A percentile compares a stretch with the other conserved stretches of the same genome.
Evolutionary conservation across 2,113 vertebrate genomes (phyloP).

Genomic region (Actenoides lindsayi): DNA sequence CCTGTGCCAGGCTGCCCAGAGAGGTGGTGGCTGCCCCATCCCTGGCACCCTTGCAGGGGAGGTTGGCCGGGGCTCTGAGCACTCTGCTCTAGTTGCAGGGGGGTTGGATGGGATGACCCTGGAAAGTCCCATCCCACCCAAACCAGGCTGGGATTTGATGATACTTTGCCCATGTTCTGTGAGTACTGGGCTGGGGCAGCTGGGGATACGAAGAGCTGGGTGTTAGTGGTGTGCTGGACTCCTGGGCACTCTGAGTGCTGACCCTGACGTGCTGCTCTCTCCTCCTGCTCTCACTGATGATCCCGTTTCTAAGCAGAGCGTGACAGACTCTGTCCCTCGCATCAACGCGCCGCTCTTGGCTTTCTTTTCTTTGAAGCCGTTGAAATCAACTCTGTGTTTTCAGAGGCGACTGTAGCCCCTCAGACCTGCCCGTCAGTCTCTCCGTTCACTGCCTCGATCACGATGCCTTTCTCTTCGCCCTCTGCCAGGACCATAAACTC

Average conservation of each 20-base stretch:
- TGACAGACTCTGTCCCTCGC: no score
- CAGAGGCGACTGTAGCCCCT: slow-evolving; percentile 84
- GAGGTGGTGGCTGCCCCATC: no score
- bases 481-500: slow-evolving; percentile 94
- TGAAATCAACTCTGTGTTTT: background rate
- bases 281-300: background rate
- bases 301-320: background rate
- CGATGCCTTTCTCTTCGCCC: slow-evolving; percentile 89
- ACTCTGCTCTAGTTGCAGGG: background rate
- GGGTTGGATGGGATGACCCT: no score
- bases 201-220: background rate
- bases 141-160: background rate
- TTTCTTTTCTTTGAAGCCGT: background rate
- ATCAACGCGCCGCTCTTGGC: rapidly evolving
- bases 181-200: background rate
- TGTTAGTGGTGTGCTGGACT: background rate
- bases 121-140: background rate
- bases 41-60: no score
- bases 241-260: rapidly evolving
- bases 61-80: background rate
- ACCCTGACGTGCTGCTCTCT: rapidly evolving
- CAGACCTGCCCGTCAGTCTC: slow-evolving; percentile 84
- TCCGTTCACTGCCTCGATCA: slow-evolving; percentile 87
- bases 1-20: no score
- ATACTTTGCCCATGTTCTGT: rapidly evolving